phyloP scores from a whole-genome alignment of 2,797 vertebrate species.

The Falco berigora region DNA sequence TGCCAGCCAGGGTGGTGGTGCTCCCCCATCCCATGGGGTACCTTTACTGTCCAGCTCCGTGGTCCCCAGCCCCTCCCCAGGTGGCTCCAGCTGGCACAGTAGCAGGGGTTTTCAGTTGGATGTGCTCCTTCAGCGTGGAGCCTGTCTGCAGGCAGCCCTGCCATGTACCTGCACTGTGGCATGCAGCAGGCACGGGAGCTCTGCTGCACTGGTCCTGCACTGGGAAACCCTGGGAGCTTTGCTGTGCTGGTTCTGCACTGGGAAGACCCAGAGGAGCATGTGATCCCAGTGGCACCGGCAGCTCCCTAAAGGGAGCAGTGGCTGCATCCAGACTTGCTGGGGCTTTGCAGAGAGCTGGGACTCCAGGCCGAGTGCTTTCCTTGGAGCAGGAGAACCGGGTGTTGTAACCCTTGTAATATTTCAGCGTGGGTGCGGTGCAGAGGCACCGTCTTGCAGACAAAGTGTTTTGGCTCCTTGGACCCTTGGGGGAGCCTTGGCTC shows the following conservation, averaged over 20 bases:
- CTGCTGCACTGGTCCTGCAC: no score
- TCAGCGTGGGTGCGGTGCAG: not conserved
- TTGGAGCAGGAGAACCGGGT: not conserved
- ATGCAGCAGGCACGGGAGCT: not conserved
- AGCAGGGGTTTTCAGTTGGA: not conserved
- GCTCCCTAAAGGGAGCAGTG: fast-evolving
- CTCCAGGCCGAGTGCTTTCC: not conserved
- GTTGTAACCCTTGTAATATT: no score
- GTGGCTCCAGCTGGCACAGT: fast-evolving
- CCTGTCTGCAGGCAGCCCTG: not conserved
- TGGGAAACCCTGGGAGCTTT: no score
- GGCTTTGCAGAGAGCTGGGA: not conserved
- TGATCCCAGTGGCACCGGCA: not conserved
- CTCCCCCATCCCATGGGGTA: not conserved
- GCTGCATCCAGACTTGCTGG: not conserved
- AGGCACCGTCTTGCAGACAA: no score
- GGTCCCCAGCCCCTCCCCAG: no score
- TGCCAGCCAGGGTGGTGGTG: fast-evolving
- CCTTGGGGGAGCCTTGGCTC: not conserved
- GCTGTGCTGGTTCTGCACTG: no score
- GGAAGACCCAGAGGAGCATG: not conserved
- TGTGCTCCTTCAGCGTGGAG: not conserved
- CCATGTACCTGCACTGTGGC: fast-evolving
- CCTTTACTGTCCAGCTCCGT: fast-evolving
- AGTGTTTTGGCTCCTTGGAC: not conserved